Evolutionary conservation across 2,797 vertebrate species (phyloP).

Genomic region (Simalia tracyae): DNA sequence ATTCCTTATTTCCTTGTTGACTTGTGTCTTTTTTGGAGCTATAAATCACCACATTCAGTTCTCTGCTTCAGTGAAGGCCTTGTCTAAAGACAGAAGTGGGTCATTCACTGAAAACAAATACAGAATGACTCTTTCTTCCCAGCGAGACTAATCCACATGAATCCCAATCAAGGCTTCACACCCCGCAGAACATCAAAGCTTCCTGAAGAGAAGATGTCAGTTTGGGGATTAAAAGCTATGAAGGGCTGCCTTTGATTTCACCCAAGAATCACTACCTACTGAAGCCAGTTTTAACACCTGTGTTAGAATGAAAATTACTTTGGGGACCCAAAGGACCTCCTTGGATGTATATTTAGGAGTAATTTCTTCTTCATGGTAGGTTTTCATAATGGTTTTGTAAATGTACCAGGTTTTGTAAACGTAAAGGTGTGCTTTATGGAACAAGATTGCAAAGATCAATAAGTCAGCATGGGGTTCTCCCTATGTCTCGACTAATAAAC

Average conservation of each 20-base stretch:
- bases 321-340: constrained; percentile 18
- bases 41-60: constrained; percentile 26
- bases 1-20: constrained; percentile 26
- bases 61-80: background rate
- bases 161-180: constrained; percentile 21
- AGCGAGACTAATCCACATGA: constrained; percentile 28
- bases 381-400: constrained; percentile 22
- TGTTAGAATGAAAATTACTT: constrained; percentile 38
- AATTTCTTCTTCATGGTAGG: background rate
- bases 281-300: constrained; percentile 33
- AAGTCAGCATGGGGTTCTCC: background rate
- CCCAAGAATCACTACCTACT: constrained; percentile 13
- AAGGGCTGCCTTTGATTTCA: constrained; percentile 40
- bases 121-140: constrained; percentile 20
- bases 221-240: constrained; percentile 30
- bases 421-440: background rate
- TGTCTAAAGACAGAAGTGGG: constrained; percentile 14
- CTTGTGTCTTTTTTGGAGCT: constrained; percentile 28
- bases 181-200: constrained; percentile 31
- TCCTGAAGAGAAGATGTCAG: constrained; percentile 24
- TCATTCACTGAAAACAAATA: constrained; percentile 35
- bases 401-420: constrained; percentile 28
- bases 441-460: constrained; percentile 9
- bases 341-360: constrained; percentile 22
- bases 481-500: background rate